Evolutionary conservation across 2,797 vertebrate genomes (phyloP), one percentile per base, ranked within the genome.

Genomic region (Scomberomorus guttatus): DNA sequence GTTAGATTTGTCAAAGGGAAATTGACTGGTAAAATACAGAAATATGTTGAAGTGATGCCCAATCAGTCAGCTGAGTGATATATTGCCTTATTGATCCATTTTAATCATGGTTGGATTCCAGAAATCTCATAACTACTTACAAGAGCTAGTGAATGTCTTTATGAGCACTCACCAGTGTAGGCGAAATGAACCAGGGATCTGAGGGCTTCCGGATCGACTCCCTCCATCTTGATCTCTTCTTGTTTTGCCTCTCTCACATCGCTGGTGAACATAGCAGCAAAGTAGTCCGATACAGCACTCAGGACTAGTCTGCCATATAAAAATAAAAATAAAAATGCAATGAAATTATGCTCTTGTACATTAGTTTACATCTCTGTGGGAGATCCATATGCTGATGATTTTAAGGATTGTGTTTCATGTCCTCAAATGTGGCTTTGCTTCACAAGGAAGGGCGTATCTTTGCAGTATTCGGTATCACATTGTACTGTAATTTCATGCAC

Each of bases 191-290:
- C 98, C 90, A 99, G 93, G 3, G 98, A 97, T 90, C 95, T 95
- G 70, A 99, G 95, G 0, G 98, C 98, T 44, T 97, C 96, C 0
- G 98, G 97, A 83, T 99, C 98, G 13, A 99, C 95, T 61, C 98
- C 98, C 86, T 99, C 98, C 97, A 99, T 99, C 92, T 97, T 99
- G 92, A 99, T 96, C 92, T 99, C 98, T 84, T 99, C 97, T 90
- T 99, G 97, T 90, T 97, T 99, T 0, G 98, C 98, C 86, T 99
- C 98, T 69, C 95, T 94, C 72, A 99, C 97, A 0, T 99, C 98
- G 25, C 95, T 99, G 82, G 97, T 99, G 95, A 99, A 99, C 98
- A 99, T 99, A 3, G 98, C 98, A 70, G 98, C 97, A 86, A 99
- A 99, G 86, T 99, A 99, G 94, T 99, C 97, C 0, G 98, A 99